These are phyloP conservation scores for Elegia similella DNA, from an alignment of 2,888 invertebrate species.

Conservation along the genomic window DNA sequence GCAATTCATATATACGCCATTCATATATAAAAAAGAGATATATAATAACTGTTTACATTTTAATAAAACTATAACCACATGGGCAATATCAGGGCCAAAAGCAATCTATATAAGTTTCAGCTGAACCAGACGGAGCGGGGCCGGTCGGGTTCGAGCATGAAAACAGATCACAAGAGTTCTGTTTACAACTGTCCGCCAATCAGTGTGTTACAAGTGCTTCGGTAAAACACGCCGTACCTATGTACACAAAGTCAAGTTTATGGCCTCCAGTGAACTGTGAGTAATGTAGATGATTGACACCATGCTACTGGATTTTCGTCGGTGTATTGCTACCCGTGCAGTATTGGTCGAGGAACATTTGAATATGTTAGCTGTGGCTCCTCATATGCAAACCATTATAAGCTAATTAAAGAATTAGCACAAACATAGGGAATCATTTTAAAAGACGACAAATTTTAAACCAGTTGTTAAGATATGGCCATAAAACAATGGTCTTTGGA, in stretches of 20 bases:
- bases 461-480: too few species aligned
- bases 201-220: neutral
- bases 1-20: too few species aligned
- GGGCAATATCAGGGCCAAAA: conserved; percentile 7
- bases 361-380: too few species aligned
- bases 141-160: conserved; percentile 27
- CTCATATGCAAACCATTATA: too few species aligned
- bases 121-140: conserved; percentile 29
- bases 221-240: conserved; percentile 1
- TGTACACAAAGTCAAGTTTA: conserved; percentile 10
- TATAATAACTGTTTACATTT: too few species aligned
- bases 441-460: too few species aligned
- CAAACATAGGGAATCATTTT: too few species aligned
- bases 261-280: neutral
- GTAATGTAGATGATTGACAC: neutral
- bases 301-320: neutral
- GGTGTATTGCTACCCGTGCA: too few species aligned
- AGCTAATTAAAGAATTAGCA: too few species aligned
- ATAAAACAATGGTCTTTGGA: too few species aligned
- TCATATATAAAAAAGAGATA: too few species aligned
- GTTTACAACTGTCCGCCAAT: conserved; percentile 23
- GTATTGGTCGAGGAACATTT: too few species aligned
- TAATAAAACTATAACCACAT: neutral
- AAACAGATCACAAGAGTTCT: conserved; percentile 30
- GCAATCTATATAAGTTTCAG: neutral